These are phyloP conservation scores for Bombus affinis DNA, from an alignment of 1,140 invertebrate genomes.

Conservation along the genomic window DNA sequence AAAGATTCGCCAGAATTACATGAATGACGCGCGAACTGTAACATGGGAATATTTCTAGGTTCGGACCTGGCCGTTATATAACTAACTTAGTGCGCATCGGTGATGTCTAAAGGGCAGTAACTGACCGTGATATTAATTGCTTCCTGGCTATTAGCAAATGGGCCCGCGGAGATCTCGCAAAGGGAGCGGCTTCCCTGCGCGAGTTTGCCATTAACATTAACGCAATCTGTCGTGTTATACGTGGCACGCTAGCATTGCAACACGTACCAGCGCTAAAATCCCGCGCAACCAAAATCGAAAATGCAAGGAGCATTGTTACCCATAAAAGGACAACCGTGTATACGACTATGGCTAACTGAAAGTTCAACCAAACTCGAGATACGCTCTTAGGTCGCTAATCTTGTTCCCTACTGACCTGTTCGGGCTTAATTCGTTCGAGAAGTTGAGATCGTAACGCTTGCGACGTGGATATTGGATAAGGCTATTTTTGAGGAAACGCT, in stretches of 20 bases:
- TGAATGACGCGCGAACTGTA: neutral
- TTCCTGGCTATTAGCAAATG: slow-evolving; percentile 76
- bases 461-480: neutral
- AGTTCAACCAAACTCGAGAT: slow-evolving; percentile 9
- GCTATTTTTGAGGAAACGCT: neutral
- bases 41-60: neutral
- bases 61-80: neutral
- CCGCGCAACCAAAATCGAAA: neutral
- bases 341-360: neutral
- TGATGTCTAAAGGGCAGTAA: slow-evolving; percentile 44
- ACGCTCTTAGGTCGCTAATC: neutral
- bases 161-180: slow-evolving; percentile 50
- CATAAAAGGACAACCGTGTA: neutral
- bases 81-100: slow-evolving; percentile 18
- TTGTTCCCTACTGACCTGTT: neutral
- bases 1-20: neutral
- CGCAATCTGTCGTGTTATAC: slow-evolving; percentile 10
- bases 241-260: neutral
- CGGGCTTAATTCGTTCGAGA: neutral
- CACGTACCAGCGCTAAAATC: neutral
- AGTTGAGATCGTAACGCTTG: neutral
- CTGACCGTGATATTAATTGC: slow-evolving; percentile 76
- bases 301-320: neutral
- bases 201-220: slow-evolving; percentile 67
- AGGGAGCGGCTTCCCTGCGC: slow-evolving; percentile 28